Evolutionary conservation across 2,797 vertebrate species (phyloP), one percentile per base, ranked within the genome.

Genomic region (Rhabdophis nuchalis): DNA sequence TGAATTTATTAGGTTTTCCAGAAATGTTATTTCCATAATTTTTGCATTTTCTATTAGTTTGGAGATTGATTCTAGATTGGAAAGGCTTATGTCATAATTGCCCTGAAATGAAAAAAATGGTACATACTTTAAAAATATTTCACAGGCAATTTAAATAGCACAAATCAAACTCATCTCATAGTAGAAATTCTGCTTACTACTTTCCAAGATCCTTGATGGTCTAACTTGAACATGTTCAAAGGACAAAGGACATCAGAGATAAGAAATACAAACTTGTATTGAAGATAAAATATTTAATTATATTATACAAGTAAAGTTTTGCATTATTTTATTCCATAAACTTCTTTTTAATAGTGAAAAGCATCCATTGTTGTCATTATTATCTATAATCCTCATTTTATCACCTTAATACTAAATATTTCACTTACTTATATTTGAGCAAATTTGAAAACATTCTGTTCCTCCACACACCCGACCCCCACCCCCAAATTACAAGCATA

Each of bases 191-290:
- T 9, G 89, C 86, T 25, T 54, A 54, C 92, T 95, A 94, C 92
- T 96, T 97, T 95, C 92, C 90, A 92, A 94, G 92, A 90, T 95
- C 29, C 11, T 95, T 95, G 95, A 94, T 96, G 92, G 60, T 53
- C 56, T n/a, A 92, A 61, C 90, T 94, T 93, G 94, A 89, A 93
- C 94, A 58, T 89, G 36, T 86, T 91, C 92, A 94, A 94, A 91
- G 95, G 94, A 95, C 92, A 94, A 94, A 96, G 93, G 94, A 94
- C 94, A 95, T 96, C 94, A 95, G 94, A 95, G 96, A 94, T 96
- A 96, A 60, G 56, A 85, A 90, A 18, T 58, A 12, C 64, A 82
- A 96, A 91, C 85, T 96, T 92, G 92, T 93, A 91, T 96, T 94
- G 93, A 72, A 93, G 93, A 27, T 93, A 95, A 95, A 93, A 88